Conservation (phyloP, 2,113 vertebrate species). For the Onychorhynchus coronatus region DNA sequence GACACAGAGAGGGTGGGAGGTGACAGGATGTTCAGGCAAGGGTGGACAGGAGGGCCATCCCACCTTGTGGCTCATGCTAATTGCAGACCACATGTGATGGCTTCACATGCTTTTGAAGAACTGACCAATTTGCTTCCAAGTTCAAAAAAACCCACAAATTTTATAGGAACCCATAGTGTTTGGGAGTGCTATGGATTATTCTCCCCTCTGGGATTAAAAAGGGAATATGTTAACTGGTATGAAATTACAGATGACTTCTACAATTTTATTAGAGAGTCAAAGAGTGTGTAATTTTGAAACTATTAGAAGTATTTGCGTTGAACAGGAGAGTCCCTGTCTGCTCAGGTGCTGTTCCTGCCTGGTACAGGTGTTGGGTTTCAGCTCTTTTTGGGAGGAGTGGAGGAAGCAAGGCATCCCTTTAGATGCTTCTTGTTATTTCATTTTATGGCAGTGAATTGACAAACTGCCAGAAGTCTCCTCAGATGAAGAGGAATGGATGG, state of each 20-base stretch:
- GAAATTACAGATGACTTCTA: background rate
- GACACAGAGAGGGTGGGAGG: background rate
- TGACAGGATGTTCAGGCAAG: background rate
- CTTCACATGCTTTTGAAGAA: background rate
- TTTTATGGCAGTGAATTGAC: background rate
- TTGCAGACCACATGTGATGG: background rate
- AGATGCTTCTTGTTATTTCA: background rate
- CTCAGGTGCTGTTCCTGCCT: background rate
- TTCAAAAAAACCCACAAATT: accelerated
- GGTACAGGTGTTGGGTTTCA: background rate
- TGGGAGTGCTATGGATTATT: background rate
- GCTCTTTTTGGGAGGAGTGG: background rate
- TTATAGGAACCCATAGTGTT: background rate
- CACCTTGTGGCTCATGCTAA: background rate
- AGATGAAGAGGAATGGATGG: background rate
- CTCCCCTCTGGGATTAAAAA: background rate
- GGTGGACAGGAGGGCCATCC: background rate
- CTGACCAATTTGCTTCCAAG: background rate
- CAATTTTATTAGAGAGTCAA: background rate
- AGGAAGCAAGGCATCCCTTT: background rate
- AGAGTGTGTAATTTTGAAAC: background rate
- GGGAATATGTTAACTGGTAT: background rate
- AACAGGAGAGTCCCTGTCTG: background rate
- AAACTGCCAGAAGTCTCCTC: background rate
- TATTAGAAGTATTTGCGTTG: background rate